A percentile compares a stretch with the other conserved stretches of the same genome.
Conservation (phyloP, 1,140 invertebrate genomes). For the Dysdera silvatica region DNA sequence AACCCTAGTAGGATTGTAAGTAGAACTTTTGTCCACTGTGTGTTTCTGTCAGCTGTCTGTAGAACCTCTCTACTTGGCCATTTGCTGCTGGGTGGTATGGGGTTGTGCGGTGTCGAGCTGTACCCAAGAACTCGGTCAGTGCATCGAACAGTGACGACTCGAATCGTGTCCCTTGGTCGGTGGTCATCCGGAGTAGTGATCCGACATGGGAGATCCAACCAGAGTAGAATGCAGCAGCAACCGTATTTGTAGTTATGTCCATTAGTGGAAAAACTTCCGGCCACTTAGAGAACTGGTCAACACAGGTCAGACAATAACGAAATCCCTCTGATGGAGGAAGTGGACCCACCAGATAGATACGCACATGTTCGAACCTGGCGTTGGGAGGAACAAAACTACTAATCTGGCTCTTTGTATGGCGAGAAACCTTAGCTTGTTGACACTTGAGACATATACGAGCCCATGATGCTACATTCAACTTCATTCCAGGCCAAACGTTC, state of each 20-base stretch:
- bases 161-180: constrained; percentile 47
- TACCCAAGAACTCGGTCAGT: constrained; percentile 20
- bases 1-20: constrained; percentile 42
- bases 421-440: background rate
- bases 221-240: constrained; percentile 37
- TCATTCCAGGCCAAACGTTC: background rate
- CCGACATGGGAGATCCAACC: constrained; percentile 40
- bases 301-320: constrained; percentile 18
- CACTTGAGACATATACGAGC: background rate
- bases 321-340: background rate
- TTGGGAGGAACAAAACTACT: background rate
- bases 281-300: no score
- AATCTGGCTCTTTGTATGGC: background rate
- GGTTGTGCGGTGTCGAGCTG: constrained; percentile 10
- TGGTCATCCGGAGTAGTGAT: constrained; percentile 33
- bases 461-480: background rate
- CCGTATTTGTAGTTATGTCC: constrained; percentile 42
- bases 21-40: constrained; percentile 38
- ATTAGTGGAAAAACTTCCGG: constrained; percentile 42
- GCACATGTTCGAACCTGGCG: background rate
- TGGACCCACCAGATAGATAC: background rate
- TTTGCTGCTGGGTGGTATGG: constrained; percentile 39
- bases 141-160: constrained; percentile 36
- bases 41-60: constrained; percentile 25
- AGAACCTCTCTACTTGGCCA: constrained; percentile 42